A percentile compares a stretch with the other conserved stretches of the same genome.
phyloP scores from a whole-genome alignment of 2,888 invertebrate species.

The Marasmarcha lunaedactyla region DNA sequence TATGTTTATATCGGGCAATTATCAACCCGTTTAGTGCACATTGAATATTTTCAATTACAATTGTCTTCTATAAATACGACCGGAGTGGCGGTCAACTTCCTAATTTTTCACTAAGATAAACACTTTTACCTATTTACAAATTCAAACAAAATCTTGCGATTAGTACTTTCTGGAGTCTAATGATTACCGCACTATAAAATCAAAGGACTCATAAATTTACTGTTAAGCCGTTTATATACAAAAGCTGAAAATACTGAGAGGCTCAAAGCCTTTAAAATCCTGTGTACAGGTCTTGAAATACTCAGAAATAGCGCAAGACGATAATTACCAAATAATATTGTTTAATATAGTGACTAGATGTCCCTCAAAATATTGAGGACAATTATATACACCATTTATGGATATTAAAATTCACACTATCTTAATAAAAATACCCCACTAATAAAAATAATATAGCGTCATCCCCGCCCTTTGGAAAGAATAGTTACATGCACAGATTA shows the following conservation, averaged over 20 bases:
- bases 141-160: slow-evolving; percentile 10
- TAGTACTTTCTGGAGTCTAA: slow-evolving; percentile 11
- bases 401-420: slow-evolving; percentile 51
- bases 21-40: neutral
- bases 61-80: slow-evolving; percentile 2
- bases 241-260: slow-evolving; percentile 43
- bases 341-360: slow-evolving; percentile 42
- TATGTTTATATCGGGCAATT: slow-evolving; percentile 14
- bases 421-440: slow-evolving; percentile 31
- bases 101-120: neutral
- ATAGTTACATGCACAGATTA: slow-evolving; percentile 15
- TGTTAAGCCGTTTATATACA: slow-evolving; percentile 39
- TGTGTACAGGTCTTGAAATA: slow-evolving; percentile 13
- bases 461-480: slow-evolving; percentile 24
- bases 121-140: slow-evolving; percentile 7
- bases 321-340: slow-evolving; percentile 20
- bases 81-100: neutral
- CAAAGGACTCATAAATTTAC: slow-evolving; percentile 35
- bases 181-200: slow-evolving; percentile 18
- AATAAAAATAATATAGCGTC: slow-evolving; percentile 19
- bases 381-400: slow-evolving; percentile 49
- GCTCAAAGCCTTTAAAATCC: neutral
- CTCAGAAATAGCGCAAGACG: slow-evolving; percentile 26
- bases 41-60: neutral
- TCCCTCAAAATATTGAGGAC: slow-evolving; percentile 35